Base-by-base conservation (phyloP, 2,888 invertebrate genomes). In the Augiades crinisus region DNA sequence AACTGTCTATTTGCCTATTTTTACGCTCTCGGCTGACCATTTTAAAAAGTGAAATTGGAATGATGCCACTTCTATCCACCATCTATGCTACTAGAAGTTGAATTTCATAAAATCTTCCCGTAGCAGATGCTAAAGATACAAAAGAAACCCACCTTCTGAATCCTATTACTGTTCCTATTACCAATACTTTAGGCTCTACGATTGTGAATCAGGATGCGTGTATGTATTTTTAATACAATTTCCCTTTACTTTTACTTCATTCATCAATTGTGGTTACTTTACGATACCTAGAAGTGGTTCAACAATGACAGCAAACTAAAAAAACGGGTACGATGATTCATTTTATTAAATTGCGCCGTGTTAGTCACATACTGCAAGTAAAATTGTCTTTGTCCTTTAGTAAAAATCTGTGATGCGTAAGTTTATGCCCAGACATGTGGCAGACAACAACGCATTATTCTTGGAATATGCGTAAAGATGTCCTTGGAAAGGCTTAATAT, bases 331-430 rank as follows among this genome's bases (percentile, higher is more conserved):
- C 56, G 62, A 57, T 55, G 67, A 65, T 66, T 65, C 61, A 67
- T 57, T 69, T 69, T 74, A 70, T 50, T 54, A 54, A 58, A 67
- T 68, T 66, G 60, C 58, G 61, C 68, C 56, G 59, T 50, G 58
- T 80, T 80, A 80, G 75, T 80, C 79, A 62, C 52, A 57, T 55
- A 81, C 80, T 81, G 63, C 80, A 76, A 60, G 54, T 59, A 22
- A 21, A 12, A 65, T 68, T 73, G 75, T 66, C 77, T 78, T 81
- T 81, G 81, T 81, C 75, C 75, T 76, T 81, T 78, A 71, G 76
- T 62, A 70, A 75, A 49, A 77, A 75, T 60, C 57, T 66, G 60
- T 38, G 17, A 47, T n/a, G n/a, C n/a, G n/a, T 37, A 69, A 64
- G 61, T 78, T 78, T 76, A 75, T 72, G 67, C 66, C 67, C 75